Evolutionary conservation across 1,140 invertebrate species (phyloP).

Genomic region (Psilanteris sp.): DNA sequence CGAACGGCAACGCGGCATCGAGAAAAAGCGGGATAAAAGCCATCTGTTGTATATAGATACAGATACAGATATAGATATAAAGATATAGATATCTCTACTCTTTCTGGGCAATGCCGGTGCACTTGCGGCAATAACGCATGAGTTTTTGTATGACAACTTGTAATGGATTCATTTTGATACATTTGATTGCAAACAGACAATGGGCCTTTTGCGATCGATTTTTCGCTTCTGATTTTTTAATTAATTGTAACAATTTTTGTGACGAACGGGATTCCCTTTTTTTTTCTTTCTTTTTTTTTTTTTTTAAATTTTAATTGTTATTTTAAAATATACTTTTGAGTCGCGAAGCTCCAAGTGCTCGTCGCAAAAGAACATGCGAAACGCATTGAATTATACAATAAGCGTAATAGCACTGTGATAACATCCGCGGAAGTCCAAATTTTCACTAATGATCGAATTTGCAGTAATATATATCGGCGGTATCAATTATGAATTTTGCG

Average conservation of each 20-base stretch:
- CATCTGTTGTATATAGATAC: conserved; percentile 9
- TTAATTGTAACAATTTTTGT: conserved; percentile 49
- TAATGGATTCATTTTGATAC: conserved; percentile 63
- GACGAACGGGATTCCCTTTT: not conserved
- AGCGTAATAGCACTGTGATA: too few relatives aligned
- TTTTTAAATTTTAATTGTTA: too few relatives aligned
- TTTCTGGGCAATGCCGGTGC: conserved; percentile 31
- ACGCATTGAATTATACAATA: too few relatives aligned
- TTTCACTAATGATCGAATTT: too few relatives aligned
- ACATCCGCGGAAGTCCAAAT: too few relatives aligned
- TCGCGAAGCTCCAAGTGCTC: too few relatives aligned
- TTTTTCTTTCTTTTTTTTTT: too few relatives aligned
- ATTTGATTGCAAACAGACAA: conserved; percentile 57
- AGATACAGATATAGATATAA: conserved; percentile 4
- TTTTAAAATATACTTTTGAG: too few relatives aligned
- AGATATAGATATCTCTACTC: conserved; percentile 37
- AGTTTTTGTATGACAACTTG: conserved; percentile 49
- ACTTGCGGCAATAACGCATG: conserved; percentile 45
- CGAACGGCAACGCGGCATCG: conserved; percentile 15
- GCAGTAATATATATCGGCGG: too few relatives aligned
- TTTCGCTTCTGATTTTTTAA: conserved; percentile 46
- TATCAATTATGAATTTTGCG: too few relatives aligned
- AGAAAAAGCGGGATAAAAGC: conserved; percentile 35
- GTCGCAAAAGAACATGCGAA: too few relatives aligned
- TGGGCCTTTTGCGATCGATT: conserved; percentile 44